Base-by-base conservation (phyloP, 2,888 invertebrate species). In the Phania funesta region DNA sequence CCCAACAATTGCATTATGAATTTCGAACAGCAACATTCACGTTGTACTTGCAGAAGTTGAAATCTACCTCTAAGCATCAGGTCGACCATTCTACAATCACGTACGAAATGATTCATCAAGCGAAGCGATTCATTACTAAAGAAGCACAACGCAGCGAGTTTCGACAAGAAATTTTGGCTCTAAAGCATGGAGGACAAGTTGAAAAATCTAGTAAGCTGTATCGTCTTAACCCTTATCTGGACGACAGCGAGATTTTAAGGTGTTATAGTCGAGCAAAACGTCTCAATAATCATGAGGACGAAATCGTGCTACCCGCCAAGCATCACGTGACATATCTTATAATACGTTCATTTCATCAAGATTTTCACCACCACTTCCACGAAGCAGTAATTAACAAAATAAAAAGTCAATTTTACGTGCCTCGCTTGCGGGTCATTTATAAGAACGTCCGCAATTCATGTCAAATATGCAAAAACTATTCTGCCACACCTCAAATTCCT, bases 391-490 rank as follows among this genome's bases (percentile, higher is more conserved):
- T 84, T 0, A 84, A 83, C 35, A 68, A 60, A 32, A 64, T 84
- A 50, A 74, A 46, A 77, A 32, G 78, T 1, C 56, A 22, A 11
- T 81, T 48, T 16, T 84, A 78, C n/a, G 71, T 84, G 13, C 78
- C 80, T n/a, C 41, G 24, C 13, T 67, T 83, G 13, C 75, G 83
- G 0, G 76, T 80, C 0, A 8, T 82, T 6, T 85, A 78, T n/a
- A 52, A 29, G 29, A 52, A 52, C 8, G 26, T 52, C 1, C 26
- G 26, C 8, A 52, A 16, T 16, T 26, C 16, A 8, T 52, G n/a
- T 22, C 32, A 76, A 71, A 78, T 64, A 50, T 84, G 84, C 71
- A 84, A 81, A 76, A 84, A 74, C 16, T 38, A 58, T 18, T 16
- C 29, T 11, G 78, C 83, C 8, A 26, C 8, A 2, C 83, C 78